phyloP scores from a whole-genome alignment of 2,888 invertebrate genomes.

The Melangyna quadrimaculata region DNA sequence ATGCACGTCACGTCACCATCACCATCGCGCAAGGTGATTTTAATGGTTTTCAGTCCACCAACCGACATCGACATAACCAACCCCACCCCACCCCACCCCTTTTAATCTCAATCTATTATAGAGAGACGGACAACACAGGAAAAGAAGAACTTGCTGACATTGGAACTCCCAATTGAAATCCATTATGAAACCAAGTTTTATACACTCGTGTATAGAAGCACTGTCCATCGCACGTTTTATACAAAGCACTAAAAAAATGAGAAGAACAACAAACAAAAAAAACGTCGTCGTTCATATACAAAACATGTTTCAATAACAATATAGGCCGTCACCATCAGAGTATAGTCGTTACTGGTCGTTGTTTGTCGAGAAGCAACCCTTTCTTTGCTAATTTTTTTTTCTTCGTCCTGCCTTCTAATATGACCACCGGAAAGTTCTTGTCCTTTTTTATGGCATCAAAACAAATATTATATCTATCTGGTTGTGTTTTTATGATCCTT shows the following conservation, averaged over 20 bases:
- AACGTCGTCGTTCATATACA: constrained; percentile 44
- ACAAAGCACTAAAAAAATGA: constrained; percentile 4
- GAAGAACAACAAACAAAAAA: not conserved
- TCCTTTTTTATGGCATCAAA: constrained; percentile 72
- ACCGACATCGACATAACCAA: constrained; percentile 1
- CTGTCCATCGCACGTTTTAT: constrained; percentile 25
- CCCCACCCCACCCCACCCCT: not conserved
- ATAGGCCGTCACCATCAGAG: constrained; percentile 59
- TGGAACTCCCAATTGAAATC: constrained; percentile 63
- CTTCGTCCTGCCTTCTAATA: not conserved
- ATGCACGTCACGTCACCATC: not conserved
- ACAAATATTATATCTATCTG: constrained; percentile 72
- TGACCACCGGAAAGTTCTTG: constrained; percentile 70
- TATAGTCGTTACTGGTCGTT: not conserved
- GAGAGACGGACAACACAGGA: constrained; percentile 48
- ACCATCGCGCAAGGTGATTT: constrained; percentile 56
- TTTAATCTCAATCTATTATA: too few species aligned
- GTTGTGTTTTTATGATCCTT: constrained; percentile 72
- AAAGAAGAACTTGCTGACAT: constrained; percentile 48
- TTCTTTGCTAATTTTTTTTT: not conserved
- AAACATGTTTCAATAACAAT: constrained; percentile 71
- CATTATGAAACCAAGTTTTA: constrained; percentile 62
- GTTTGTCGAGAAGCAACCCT: constrained; percentile 26
- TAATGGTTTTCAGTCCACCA: constrained; percentile 40
- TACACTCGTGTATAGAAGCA: constrained; percentile 41